These are phyloP conservation scores for Asobara japonica DNA, from an alignment of 1,140 invertebrate genomes.

Conservation along the genomic window DNA sequence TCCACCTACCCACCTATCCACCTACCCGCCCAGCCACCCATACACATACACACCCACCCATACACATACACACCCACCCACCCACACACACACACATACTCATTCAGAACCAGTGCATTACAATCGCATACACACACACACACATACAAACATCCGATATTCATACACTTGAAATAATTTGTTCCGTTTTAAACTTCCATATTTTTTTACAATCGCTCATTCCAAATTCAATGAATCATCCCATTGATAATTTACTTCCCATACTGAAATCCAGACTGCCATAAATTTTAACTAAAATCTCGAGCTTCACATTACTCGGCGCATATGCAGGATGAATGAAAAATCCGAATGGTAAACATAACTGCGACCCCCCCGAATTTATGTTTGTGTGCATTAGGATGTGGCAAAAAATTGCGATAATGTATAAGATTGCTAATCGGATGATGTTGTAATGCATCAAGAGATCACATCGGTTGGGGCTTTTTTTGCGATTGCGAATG, in stretches of 20 bases:
- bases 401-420: background rate
- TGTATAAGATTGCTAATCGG: background rate
- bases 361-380: background rate
- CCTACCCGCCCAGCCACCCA: too few species aligned
- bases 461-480: background rate
- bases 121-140: too few species aligned
- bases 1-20: too few species aligned
- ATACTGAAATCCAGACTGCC: background rate
- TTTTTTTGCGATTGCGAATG: background rate
- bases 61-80: too few species aligned
- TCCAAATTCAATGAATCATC: too few species aligned
- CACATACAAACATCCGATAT: too few species aligned
- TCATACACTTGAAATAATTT: too few species aligned
- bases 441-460: background rate
- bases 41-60: too few species aligned
- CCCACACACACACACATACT: too few species aligned
- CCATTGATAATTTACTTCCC: background rate
- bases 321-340: background rate
- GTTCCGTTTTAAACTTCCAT: too few species aligned
- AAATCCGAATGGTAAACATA: background rate
- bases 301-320: background rate
- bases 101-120: too few species aligned
- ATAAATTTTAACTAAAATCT: background rate
- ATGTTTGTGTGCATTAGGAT: background rate
- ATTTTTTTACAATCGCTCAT: too few species aligned